phyloP scores from a whole-genome alignment of 2,888 invertebrate genomes.

The Lycaena phlaeas region DNA sequence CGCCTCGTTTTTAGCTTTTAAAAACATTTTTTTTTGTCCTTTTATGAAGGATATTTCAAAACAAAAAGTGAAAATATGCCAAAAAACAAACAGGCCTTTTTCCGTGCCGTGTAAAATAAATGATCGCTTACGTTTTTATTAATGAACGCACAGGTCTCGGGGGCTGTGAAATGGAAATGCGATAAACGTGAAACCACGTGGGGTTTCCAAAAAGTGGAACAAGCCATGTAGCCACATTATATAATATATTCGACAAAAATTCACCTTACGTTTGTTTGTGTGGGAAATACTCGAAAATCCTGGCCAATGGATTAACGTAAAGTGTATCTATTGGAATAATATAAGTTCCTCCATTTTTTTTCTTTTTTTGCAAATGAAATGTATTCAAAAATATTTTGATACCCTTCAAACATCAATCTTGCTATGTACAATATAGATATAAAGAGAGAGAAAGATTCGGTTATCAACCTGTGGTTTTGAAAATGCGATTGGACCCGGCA shows the following conservation, averaged over 20 bases:
- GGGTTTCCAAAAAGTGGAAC: neutral
- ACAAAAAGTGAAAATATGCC: neutral
- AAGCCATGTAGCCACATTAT: neutral
- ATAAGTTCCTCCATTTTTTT: too few species aligned
- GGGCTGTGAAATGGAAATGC: neutral
- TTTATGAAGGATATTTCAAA: neutral
- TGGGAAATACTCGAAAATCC: neutral
- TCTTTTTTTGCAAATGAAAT: too few species aligned
- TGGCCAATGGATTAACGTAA: too few species aligned
- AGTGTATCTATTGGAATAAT: too few species aligned
- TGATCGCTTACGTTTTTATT: conserved; percentile 3
- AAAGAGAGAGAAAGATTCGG: too few species aligned
- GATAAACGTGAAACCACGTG: neutral
- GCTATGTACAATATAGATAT: too few species aligned
- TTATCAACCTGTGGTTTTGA: too few species aligned
- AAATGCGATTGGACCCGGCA: too few species aligned
- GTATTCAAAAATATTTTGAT: too few species aligned
- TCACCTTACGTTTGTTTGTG: neutral
- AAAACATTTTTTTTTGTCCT: neutral
- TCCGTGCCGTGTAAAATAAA: neutral
- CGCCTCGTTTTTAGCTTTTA: neutral
- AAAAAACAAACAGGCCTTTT: neutral
- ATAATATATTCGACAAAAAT: neutral
- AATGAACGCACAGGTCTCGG: neutral
- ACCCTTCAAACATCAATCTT: too few species aligned